Base-by-base conservation (phyloP, 37 sponge, comb jelly and placozoan genomes). In the Agelas oroides region DNA sequence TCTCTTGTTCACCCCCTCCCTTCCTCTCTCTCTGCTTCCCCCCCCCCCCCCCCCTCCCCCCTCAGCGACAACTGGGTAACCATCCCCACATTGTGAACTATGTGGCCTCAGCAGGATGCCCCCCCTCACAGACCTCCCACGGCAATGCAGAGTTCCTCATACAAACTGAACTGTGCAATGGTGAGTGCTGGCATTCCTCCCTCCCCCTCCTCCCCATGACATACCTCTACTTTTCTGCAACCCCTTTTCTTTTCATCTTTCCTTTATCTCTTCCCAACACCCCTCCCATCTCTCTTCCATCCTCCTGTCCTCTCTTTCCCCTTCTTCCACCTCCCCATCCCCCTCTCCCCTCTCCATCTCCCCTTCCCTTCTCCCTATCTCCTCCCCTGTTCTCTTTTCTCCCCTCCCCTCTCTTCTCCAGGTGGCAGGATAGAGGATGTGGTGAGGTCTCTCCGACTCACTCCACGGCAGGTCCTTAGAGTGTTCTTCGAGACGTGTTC, bases 121-220 rank as follows among this genome's bases (percentile, higher is more conserved):
- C 89, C 2, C 60, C 79, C 20, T 74, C 84, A 24, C 59, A 87
- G 53, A 80, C 96, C 25, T 60, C 88, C 36, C 86, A 83, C 25
- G 90, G 93, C 80, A 88, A 70, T 68, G 71, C 84, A 21, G 97
- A 95, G 88, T 94, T 95, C 75, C 89, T 96, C 70, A 94, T 96
- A 39, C 81, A 81, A 65, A 94, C 92, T 12, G 97, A 96, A 57
- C 82, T 96, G 40, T 94, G 95, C 59, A 68, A 77, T 46, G 92
- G 89, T 88, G 39, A 37, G 75, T 15, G 59, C 1, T n/a, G n/a
- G n/a, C n/a, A n/a, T n/a, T n/a, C n/a, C n/a, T n/a, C n/a, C n/a
- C n/a, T n/a, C n/a, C n/a, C n/a, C n/a, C n/a, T n/a, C n/a, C n/a
- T n/a, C n/a, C n/a, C n/a, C n/a, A n/a, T n/a, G n/a, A n/a, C n/a